Conservation (phyloP, 2,888 invertebrate species). For the Caenorhabditis sp. region DNA sequence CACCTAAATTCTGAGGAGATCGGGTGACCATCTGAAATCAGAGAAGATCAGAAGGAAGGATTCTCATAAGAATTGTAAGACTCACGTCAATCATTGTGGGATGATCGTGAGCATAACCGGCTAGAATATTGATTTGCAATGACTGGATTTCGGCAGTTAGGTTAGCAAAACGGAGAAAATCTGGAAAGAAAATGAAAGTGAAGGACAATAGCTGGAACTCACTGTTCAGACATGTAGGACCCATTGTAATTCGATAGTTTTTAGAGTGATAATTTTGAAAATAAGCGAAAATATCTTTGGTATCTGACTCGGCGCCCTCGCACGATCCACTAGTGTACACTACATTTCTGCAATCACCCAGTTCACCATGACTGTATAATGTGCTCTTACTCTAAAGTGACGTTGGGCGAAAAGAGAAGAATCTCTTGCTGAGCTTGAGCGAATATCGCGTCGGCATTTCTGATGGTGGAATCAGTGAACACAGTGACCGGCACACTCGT, state of each 20-base stretch:
- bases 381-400: constrained; percentile 33
- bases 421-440: constrained; percentile 30
- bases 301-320: constrained; percentile 20
- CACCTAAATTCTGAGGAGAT: constrained; percentile 54
- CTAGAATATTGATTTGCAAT: constrained; percentile 40
- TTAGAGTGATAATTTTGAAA: constrained; percentile 35
- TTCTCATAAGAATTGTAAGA: background rate
- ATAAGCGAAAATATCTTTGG: constrained; percentile 26
- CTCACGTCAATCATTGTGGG: constrained; percentile 53
- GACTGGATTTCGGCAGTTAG: constrained; percentile 34
- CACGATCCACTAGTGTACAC: constrained; percentile 15
- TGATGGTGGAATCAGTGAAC: constrained; percentile 36
- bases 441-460: constrained; percentile 38
- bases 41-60: background rate
- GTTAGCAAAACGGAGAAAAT: constrained; percentile 49
- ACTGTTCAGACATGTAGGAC: constrained; percentile 47
- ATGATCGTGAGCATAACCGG: constrained; percentile 36
- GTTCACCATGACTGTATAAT: background rate
- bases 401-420: constrained; percentile 31
- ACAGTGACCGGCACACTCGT: constrained; percentile 25
- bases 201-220: too few species aligned
- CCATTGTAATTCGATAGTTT: constrained; percentile 42
- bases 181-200: constrained; percentile 19
- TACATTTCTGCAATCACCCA: constrained; percentile 26
- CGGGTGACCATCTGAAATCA: constrained; percentile 52